Evolutionary conservation across 2,888 invertebrate species (phyloP), one percentile per base, ranked within the genome.

Genomic region (Drosophila helvetica): DNA sequence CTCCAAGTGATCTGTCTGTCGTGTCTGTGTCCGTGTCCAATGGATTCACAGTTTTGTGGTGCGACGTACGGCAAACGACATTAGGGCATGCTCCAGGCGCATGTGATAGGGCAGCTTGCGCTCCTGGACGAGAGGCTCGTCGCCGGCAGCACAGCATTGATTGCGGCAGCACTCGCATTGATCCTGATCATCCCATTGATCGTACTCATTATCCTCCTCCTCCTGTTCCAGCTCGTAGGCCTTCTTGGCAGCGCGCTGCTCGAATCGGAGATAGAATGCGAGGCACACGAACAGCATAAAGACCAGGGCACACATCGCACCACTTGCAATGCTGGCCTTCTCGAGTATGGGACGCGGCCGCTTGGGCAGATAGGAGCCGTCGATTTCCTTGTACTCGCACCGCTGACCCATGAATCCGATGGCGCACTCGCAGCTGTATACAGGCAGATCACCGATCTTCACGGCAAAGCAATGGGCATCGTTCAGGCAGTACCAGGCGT

Each of bases 361-460:
- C 81, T 91, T 91, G 69, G 92, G 92, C 93, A 97, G 94, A 94
- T 98, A 98, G 92, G 98, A 97, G 92, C 97, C 97, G 93, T 98
- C 98, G 93, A 98, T 94, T 94, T 98, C 98, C 94, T 98, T 98
- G 93, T 96, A 98, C 94, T 98, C 98, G 94, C 98, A 98, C 91
- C 98, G 95, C 93, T 96, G 97, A 80, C 98, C 98, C 94, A 98
- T 97, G 93, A 96, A 98, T 85, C 98, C 98, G 92, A 96, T 96
- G 90, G 97, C 96, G 93, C 98, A 98, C 96, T 97, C 96, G 95
- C 98, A 98, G 93, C 98, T 98, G 93, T 98, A 98, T 90, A 98
- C 95, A 81, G 97, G 95, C 91, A 96, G 96, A 92, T 97, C 96
- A 91, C 96, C 97, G 91, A 98, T 97, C 93, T 97, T 97, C 89